Conservation (phyloP, 2,113 vertebrate species). For the Atherinomorus stipes region DNA sequence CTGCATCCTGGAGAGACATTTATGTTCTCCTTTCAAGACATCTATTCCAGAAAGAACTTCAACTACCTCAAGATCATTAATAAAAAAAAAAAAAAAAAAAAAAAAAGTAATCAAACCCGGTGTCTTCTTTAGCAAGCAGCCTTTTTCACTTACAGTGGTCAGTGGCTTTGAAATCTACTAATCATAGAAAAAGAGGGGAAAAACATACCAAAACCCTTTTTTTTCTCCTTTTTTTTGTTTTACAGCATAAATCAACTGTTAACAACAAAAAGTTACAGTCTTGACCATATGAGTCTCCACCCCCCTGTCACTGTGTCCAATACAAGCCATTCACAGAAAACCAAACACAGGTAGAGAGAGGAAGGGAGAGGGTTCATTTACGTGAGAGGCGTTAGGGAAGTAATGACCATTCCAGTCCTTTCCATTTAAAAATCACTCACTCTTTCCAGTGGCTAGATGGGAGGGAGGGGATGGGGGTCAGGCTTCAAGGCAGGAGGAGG, state of each 20-base stretch:
- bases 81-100: conserved; percentile 46
- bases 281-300: conserved; percentile 46
- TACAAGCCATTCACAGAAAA: conserved; percentile 47
- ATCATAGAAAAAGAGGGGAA: conserved; percentile 37
- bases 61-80: conserved; percentile 41
- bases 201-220: conserved; percentile 38
- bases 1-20: conserved; percentile 49
- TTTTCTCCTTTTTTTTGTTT: not conserved
- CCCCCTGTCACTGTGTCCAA: conserved; percentile 17
- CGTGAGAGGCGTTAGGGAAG: conserved; percentile 44
- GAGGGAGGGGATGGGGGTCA: conserved; percentile 46
- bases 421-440: conserved; percentile 62
- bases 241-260: conserved; percentile 54
- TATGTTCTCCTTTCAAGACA: conserved; percentile 27
- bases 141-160: conserved; percentile 37
- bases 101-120: conserved; percentile 45
- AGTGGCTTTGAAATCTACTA: conserved; percentile 53
- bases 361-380: conserved; percentile 22
- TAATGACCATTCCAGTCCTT: conserved; percentile 68
- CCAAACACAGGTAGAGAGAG: conserved; percentile 46
- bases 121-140: conserved; percentile 32
- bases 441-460: conserved; percentile 56
- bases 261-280: conserved; percentile 50
- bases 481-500: conserved; percentile 59
- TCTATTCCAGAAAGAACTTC: conserved; percentile 26